Base-by-base conservation (phyloP, 2,797 vertebrate genomes). In the Garrulus glandarius region DNA sequence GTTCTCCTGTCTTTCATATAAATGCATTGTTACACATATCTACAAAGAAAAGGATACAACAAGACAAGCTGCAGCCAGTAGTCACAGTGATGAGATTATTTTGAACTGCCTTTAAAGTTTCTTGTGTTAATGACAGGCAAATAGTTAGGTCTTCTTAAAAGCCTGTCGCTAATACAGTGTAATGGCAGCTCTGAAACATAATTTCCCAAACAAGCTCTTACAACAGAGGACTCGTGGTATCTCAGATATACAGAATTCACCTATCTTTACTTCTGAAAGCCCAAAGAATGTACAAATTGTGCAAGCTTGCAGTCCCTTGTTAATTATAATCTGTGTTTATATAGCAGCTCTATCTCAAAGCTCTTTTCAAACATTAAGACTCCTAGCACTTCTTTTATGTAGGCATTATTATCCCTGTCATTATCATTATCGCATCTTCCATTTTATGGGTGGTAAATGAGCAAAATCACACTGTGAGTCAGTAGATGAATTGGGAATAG, bases 401-500 rank as follows among this genome's bases (percentile, higher is more conserved):
- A 87, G 93, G 82, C 75, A 95, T 94, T 96, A 96, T 95, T 96
- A 96, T 92, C 87, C 53, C 72, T 89, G 87, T 85, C 78, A 91
- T 94, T 94, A 92, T 77, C 92, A 69, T 93, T 89, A 96, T 68
- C 79, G 68, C 89, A 69, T 95, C 90, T 96, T 93, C 89, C 72
- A 91, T 96, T 93, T 97, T 85, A 93, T 86, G 94, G 84, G 82
- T 93, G 61, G 91, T 43, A 97, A 92, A 96, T 78, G 92, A 93
- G 67, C 72, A 84, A 92, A 96, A 92, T 94, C 91, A 88, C 89
- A 81, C 29, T 37, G 32, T 91, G 95, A 97, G 91, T 93, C 92
- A 96, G 87, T 89, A 75, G 75, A 64, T 95, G 89, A 87, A 74
- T 7, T 89, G 59, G 89, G 82, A 96, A 89, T 68, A 89, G 64